Base-by-base conservation (phyloP, 1,140 invertebrate species). In the Calycopis cecrops region DNA sequence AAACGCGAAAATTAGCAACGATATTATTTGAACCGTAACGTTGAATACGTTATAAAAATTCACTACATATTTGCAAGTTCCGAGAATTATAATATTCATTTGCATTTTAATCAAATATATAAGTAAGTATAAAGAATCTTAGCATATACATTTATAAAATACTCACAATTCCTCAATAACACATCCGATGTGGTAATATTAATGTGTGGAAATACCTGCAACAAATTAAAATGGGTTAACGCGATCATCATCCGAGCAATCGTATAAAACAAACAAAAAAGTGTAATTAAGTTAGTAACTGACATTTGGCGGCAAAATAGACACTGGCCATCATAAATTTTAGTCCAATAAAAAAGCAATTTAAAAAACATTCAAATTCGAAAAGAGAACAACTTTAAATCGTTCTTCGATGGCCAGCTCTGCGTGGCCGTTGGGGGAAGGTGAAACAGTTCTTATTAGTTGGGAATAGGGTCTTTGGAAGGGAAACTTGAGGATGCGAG, bases 281-380 rank as follows among this genome's bases (percentile, higher is more conserved):
- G 62, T 57, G 55, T 69, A 73, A 71, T 73, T 71, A 69, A 68
- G 68, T 71, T 68, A 73, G 62, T 49, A 52, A 69, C 65, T 73
- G 72, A 79, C 71, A 75, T 77, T 75, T 79, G 79, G 72, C 77
- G 66, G 72, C 67, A 71, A 79, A 76, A 76, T 65, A 66, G 64
- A 75, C 63, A 60, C 67, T 60, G 68, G 67, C 67, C 59, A 64
- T 61, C 70, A 82, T 85, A 79, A 82, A 85, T 85, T 81, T 65
- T 69, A 73, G 71, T 73, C 79, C 74, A 85, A 82, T 82, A 85
- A 82, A 85, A 81, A 85, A 78, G 73, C 79, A 82, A 85, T 85
- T 79, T 75, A 74, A 82, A 81, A 80, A 71, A 78, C 75, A 76
- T 77, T 79, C 74, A 77, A 82, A 85, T 82, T 78, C 68, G 68